phyloP scores from a whole-genome alignment of 2,797 vertebrate species.

The Rhinogobio ventralis region DNA sequence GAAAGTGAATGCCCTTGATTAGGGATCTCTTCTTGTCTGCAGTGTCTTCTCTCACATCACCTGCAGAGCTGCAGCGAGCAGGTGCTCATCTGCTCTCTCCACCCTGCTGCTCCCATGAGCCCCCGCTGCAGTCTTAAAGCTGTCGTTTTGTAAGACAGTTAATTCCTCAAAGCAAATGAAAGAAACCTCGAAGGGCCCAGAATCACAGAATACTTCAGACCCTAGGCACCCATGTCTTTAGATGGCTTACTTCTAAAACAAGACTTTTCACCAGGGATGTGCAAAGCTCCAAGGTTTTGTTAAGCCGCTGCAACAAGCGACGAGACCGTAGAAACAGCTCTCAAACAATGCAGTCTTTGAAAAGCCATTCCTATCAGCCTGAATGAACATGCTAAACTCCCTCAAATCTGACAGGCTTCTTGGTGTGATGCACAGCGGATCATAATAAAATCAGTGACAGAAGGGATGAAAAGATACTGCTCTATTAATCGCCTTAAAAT shows the following conservation, averaged over 20 bases:
- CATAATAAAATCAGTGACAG: constrained; percentile 39
- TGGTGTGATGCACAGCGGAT: constrained; percentile 47
- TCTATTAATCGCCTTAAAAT: constrained; percentile 69
- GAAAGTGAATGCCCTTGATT: constrained; percentile 4
- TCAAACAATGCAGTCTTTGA: constrained; percentile 6
- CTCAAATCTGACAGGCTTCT: constrained; percentile 39
- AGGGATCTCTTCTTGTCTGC: not conserved
- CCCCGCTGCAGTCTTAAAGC: constrained; percentile 6
- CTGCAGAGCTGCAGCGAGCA: constrained; percentile 23
- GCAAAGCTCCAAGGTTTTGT: constrained; percentile 33
- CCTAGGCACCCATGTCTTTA: constrained; percentile 23
- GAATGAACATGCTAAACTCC: constrained; percentile 34
- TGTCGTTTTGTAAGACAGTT: constrained; percentile 11
- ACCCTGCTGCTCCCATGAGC: constrained; percentile 4
- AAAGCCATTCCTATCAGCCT: not conserved
- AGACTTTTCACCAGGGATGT: constrained; percentile 33
- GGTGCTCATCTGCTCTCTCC: constrained; percentile 31
- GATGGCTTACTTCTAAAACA: constrained; percentile 37
- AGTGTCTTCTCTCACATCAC: constrained; percentile 22
- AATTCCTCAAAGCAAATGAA: constrained; percentile 43
- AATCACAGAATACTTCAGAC: constrained; percentile 17
- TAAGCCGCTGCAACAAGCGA: constrained; percentile 14
- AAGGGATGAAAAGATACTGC: constrained; percentile 52
- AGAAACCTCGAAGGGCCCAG: constrained; percentile 6
- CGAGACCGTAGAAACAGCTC: not conserved